These are phyloP conservation scores for Podarcis cretensis DNA, from an alignment of 2,113 vertebrate genomes.

Conservation along the genomic window DNA sequence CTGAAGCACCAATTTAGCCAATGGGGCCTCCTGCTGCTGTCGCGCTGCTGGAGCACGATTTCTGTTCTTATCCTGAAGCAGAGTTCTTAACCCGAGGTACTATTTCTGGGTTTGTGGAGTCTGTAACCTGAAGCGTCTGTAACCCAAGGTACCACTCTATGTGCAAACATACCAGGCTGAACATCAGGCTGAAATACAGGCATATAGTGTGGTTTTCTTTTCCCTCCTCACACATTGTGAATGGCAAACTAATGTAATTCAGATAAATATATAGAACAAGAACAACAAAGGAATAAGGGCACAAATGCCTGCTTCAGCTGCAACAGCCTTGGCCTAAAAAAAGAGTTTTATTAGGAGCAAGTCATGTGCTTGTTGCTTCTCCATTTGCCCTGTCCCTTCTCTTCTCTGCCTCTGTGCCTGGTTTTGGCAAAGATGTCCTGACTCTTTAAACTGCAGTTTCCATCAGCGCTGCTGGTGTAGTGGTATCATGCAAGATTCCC, in stretches of 20 bases:
- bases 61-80: too few relatives aligned
- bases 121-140: too few relatives aligned
- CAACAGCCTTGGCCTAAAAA: background rate
- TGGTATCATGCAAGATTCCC: conserved; percentile 99
- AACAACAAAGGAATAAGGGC: background rate
- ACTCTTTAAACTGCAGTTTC: background rate
- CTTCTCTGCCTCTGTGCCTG: background rate
- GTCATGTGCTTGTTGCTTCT: background rate
- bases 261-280: background rate
- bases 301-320: background rate
- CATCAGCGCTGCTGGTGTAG: conserved; percentile 96
- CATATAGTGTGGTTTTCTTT: background rate
- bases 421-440: background rate
- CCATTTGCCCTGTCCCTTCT: background rate
- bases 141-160: too few relatives aligned
- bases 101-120: too few relatives aligned
- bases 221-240: background rate
- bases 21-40: too few relatives aligned
- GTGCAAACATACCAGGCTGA: background rate
- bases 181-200: too few relatives aligned
- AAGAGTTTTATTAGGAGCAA: background rate
- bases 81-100: too few relatives aligned
- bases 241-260: background rate
- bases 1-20: too few relatives aligned
- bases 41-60: too few relatives aligned